Base-by-base conservation (phyloP, 2,797 vertebrate species). In the Pseudochaenichthys georgianus region DNA sequence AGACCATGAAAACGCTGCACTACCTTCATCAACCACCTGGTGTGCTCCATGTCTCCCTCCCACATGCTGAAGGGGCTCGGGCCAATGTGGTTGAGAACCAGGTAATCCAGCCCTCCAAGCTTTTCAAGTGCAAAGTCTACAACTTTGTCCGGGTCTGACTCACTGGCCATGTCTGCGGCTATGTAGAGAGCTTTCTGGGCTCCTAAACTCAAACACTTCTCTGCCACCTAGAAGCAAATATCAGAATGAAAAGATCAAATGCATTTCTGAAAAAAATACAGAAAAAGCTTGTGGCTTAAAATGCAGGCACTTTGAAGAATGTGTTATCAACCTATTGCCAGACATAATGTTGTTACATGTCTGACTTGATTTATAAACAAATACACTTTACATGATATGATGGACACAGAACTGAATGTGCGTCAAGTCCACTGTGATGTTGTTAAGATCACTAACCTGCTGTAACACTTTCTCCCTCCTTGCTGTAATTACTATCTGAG, bases 1-100 rank as follows among this genome's bases (percentile, higher is more conserved):
- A 34, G 2, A 65, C 5, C 2, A 28, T 67, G 6, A 70, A 66
- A 61, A 61, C 4, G 21, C 23, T 64, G 51, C n/a, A 41, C n/a
- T 90, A 98, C 96, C 96, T 97, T 94, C 95, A 96, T 91, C 23
- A 98, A 90, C 96, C 95, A 95, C 69, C 60, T 83, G 2, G 80
- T 87, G 6, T 96, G 94, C 0, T 95, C 92, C 64, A 96, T 50
- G 17, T 96, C 95, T 55, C 94, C 94, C 0, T 80, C 51, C 95
- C 96, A 96, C 91, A 94, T 92, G 75, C 83, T 76, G 77, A 96
- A 96, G 9, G 87, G 93, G 67, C 69, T 93, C 0, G 69, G 9
- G 1, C 97, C 96, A 0, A 97, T 94, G 87, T 98, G 97, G 82
- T 97, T 98, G 73, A 98, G 82, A 65, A 97, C 94, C 13, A 97